phyloP scores from a whole-genome alignment of 2,888 invertebrate genomes.

The Lasioglossum lativentre region DNA sequence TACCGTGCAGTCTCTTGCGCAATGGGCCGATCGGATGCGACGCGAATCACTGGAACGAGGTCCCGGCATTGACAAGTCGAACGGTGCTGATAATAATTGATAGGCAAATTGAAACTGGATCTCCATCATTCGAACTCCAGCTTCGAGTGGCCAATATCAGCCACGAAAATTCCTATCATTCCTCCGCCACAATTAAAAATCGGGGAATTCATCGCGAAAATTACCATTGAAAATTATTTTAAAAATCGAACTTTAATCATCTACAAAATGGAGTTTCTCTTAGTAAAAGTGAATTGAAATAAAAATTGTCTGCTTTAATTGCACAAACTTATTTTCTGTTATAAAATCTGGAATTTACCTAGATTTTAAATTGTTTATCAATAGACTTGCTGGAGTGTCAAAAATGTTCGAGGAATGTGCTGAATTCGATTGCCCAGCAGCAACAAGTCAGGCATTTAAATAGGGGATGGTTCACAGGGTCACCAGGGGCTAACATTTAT shows the following conservation, averaged over 20 bases:
- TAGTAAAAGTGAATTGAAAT: no score
- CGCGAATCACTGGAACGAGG: conserved; percentile 11
- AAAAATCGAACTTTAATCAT: no score
- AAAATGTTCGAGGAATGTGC: not conserved
- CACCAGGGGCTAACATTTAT: conserved; percentile 22
- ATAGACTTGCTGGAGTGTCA: not conserved
- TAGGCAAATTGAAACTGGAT: conserved; percentile 15
- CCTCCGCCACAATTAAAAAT: no score
- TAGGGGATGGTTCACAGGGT: conserved; percentile 20
- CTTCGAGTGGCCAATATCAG: not conserved
- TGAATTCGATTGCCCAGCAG: not conserved
- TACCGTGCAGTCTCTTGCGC: conserved; percentile 15
- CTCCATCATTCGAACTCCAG: no score
- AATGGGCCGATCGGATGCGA: conserved; percentile 6
- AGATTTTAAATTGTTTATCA: no score
- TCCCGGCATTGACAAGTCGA: conserved; percentile 21
- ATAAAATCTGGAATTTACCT: no score
- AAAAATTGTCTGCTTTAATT: no score
- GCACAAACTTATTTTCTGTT: no score
- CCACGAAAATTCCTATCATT: not conserved
- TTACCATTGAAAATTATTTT: no score
- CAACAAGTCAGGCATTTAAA: conserved; percentile 37
- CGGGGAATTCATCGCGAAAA: no score
- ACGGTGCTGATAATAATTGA: conserved; percentile 12
- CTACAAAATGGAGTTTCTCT: no score